phyloP scores from a whole-genome alignment of 2,888 invertebrate species.

The Harpagoxenus sublaevis region DNA sequence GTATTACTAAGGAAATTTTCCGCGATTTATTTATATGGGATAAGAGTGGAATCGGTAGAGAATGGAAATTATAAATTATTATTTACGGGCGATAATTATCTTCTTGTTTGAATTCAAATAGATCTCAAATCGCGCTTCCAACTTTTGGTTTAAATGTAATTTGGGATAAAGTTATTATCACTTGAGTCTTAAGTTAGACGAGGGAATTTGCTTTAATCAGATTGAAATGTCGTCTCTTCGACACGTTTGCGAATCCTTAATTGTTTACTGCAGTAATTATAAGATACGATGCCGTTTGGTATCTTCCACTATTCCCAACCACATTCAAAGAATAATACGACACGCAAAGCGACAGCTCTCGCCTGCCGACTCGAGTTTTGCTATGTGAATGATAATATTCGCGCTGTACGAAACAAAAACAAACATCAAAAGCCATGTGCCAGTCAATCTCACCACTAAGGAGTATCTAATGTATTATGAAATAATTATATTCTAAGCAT shows the following conservation, averaged over 20 bases:
- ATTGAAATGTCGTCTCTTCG: neutral
- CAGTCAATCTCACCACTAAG: neutral
- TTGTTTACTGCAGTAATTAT: neutral
- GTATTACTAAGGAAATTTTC: neutral
- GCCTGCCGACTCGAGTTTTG: neutral
- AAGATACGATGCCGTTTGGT: neutral
- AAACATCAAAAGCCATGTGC: neutral
- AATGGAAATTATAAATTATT: neutral
- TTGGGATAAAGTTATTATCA: conserved; percentile 5
- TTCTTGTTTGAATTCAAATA: neutral
- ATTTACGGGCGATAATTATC: neutral
- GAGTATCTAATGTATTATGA: neutral
- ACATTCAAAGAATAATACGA: neutral
- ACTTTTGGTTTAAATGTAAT: neutral
- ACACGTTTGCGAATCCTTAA: conserved; percentile 9
- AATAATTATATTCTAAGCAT: neutral
- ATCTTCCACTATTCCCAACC: neutral
- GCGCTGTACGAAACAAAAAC: neutral
- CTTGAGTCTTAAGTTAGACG: neutral
- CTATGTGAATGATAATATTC: neutral
- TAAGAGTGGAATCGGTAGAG: neutral
- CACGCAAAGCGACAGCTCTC: neutral
- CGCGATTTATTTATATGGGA: neutral
- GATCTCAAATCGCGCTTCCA: neutral
- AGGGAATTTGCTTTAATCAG: conserved; percentile 1